These are phyloP conservation scores for Dryomyza anilis DNA, from an alignment of 2,888 invertebrate species.

Conservation along the genomic window DNA sequence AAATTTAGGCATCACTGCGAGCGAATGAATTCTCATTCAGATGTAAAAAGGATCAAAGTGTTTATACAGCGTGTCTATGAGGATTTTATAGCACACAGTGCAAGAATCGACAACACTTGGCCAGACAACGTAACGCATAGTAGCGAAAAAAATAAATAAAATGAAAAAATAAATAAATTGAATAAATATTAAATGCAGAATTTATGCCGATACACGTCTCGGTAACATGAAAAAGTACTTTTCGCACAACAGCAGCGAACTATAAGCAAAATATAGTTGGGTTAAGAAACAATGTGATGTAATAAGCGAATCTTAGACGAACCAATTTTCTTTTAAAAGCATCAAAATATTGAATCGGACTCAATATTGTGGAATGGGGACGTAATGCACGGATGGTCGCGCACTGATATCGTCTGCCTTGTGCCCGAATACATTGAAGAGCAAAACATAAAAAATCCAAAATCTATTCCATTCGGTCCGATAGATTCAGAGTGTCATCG, in stretches of 20 bases:
- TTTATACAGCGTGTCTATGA: background rate
- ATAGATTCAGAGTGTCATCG: constrained; percentile 2
- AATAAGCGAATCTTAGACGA: constrained; percentile 4
- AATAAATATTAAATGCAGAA: constrained; percentile 6
- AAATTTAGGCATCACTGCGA: background rate
- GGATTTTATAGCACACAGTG: background rate
- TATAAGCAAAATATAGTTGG: background rate
- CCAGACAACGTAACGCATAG: background rate
- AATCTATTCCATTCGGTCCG: constrained; percentile 25
- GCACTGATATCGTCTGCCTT: no score
- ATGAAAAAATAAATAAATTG: constrained; percentile 2
- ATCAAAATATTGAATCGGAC: background rate
- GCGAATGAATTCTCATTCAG: background rate
- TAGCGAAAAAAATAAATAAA: background rate
- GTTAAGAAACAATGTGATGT: background rate
- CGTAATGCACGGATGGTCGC: background rate
- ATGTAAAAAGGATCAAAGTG: background rate
- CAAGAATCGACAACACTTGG: background rate
- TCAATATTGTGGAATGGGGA: background rate
- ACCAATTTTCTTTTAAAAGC: no score
- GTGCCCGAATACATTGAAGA: background rate
- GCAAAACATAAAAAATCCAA: background rate
- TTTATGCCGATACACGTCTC: constrained; percentile 8
- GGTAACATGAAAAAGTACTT: constrained; percentile 49
- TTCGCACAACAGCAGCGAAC: background rate